Percentiles rank a stretch among this genome's conserved stretches.
These are phyloP conservation scores for Gadopsis marmoratus DNA, from an alignment of 2,797 vertebrate genomes.

Conservation along the genomic window DNA sequence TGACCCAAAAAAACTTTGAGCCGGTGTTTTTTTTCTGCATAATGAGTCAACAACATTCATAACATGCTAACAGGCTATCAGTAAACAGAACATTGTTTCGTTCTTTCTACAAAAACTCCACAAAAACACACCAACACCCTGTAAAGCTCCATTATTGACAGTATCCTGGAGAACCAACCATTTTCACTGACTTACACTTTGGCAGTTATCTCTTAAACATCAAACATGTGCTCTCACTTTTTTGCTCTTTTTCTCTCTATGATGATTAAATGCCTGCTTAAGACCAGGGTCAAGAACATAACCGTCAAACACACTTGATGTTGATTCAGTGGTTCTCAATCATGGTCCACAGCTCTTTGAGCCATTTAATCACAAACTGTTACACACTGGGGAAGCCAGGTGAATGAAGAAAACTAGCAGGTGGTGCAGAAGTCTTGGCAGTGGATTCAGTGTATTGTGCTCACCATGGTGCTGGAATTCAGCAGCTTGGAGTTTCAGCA, in stretches of 20 bases:
- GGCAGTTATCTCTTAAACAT: background rate
- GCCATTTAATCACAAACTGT: background rate
- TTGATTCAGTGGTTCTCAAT: background rate
- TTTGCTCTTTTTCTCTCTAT: background rate
- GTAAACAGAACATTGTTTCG: slow-evolving; percentile 8
- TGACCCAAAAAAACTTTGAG: background rate
- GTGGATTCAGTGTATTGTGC: background rate
- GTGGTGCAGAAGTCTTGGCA: background rate
- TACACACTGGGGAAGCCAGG: background rate
- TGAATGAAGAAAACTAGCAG: background rate
- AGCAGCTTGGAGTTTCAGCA: slow-evolving; percentile 10
- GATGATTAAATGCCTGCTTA: background rate
- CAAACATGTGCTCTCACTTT: background rate
- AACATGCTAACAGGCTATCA: slow-evolving; percentile 62
- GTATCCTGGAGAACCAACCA: slow-evolving; percentile 9
- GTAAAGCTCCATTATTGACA: slow-evolving; percentile 7
- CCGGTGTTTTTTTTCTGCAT: background rate
- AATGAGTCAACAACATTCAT: background rate
- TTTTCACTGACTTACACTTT: background rate
- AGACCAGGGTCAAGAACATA: background rate
- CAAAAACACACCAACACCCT: background rate
- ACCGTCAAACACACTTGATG: background rate
- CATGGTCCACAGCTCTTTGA: background rate
- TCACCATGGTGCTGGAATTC: slow-evolving; percentile 34
- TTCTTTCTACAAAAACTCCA: background rate